These are phyloP conservation scores for Neodiprion pinetum DNA, from an alignment of 1,140 invertebrate genomes.

Conservation along the genomic window DNA sequence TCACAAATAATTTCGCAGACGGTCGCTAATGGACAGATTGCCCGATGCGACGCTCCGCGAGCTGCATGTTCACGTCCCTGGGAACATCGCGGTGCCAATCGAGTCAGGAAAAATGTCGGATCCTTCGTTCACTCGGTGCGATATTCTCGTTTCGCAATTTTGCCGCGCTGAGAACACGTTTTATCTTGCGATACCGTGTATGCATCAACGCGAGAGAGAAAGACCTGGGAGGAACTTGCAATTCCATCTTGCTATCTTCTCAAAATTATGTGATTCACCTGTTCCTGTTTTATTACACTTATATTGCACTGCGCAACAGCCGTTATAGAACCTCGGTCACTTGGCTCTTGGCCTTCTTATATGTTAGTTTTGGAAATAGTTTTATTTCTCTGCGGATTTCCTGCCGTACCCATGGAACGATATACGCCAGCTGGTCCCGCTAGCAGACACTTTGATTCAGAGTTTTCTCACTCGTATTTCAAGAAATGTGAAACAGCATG, in stretches of 20 bases:
- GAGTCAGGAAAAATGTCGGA: too few relatives aligned
- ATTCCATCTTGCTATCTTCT: constrained; percentile 42
- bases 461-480: too few relatives aligned
- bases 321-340: constrained; percentile 41
- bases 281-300: constrained; percentile 64
- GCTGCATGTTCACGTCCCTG: too few relatives aligned
- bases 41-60: background rate
- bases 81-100: too few relatives aligned
- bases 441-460: too few relatives aligned
- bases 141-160: too few relatives aligned
- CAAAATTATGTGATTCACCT: constrained; percentile 63
- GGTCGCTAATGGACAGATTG: constrained; percentile 41
- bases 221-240: constrained; percentile 36
- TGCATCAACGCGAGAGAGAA: constrained; percentile 11
- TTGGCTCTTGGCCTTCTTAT: background rate
- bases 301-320: constrained; percentile 56
- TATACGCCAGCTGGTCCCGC: background rate
- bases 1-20: constrained; percentile 49
- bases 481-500: too few relatives aligned
- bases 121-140: too few relatives aligned
- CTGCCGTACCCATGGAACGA: background rate
- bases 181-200: too few relatives aligned
- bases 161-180: too few relatives aligned
- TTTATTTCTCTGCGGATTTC: constrained; percentile 5
- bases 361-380: background rate